Percentiles rank a stretch among this genome's conserved stretches.
Evolutionary conservation across 2,888 invertebrate species (phyloP).

Genomic region (Agriopis marginaria): DNA sequence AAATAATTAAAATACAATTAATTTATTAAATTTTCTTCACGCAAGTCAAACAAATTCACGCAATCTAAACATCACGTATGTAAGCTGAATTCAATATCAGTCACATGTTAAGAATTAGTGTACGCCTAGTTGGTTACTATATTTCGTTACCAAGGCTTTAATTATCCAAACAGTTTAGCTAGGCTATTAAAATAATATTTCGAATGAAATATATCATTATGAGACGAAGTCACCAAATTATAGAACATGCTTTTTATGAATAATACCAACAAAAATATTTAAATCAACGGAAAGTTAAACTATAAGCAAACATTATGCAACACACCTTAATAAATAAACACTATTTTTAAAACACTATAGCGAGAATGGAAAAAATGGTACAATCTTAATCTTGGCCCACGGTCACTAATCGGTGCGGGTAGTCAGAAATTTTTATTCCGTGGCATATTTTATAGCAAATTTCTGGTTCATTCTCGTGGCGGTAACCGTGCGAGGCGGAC

Average conservation of each 20-base stretch:
- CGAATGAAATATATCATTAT: not conserved
- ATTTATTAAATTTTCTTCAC: too few species aligned
- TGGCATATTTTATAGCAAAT: too few species aligned
- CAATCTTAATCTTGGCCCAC: not conserved
- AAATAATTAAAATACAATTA: too few species aligned
- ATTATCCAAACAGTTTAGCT: not conserved
- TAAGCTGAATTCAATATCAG: too few species aligned
- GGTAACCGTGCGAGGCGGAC: too few species aligned
- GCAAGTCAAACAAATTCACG: too few species aligned
- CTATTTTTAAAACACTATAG: too few species aligned
- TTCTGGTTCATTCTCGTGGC: too few species aligned
- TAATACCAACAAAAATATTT: not conserved
- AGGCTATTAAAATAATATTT: not conserved
- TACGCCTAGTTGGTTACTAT: not conserved
- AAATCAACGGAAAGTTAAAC: not conserved
- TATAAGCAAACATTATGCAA: too few species aligned
- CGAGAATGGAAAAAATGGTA: not conserved
- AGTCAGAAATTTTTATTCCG: not conserved
- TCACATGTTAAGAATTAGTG: not conserved
- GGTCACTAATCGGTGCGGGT: not conserved
- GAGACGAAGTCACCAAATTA: not conserved
- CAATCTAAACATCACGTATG: too few species aligned
- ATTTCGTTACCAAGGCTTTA: not conserved
- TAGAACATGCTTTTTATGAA: not conserved
- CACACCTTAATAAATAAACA: not conserved